Conservation (phyloP, 2,888 invertebrate species). For the Branchipolynoe longqiensis region DNA sequence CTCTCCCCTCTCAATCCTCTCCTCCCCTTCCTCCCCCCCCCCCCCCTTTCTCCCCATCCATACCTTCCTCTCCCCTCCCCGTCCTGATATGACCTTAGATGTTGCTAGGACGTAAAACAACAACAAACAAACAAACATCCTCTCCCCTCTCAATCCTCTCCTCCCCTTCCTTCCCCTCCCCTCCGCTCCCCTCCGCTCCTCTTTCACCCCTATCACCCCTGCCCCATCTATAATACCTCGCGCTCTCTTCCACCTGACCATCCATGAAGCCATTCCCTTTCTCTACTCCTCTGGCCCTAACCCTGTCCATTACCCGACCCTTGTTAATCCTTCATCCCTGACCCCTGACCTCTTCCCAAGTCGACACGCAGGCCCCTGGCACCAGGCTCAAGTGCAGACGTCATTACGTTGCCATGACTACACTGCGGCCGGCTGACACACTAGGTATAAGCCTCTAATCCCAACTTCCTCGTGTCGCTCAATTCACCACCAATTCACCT, state of each 20-base stretch:
- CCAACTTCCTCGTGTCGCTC: no score
- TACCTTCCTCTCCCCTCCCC: background rate
- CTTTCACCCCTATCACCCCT: background rate
- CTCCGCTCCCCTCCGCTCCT: background rate
- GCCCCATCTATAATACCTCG: background rate
- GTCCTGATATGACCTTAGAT: no score
- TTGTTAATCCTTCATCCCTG: no score
- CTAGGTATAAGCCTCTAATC: constrained; percentile 1
- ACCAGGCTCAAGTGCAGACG: background rate
- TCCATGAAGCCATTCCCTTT: background rate
- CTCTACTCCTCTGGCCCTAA: background rate
- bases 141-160: background rate
- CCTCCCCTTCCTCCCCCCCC: background rate
- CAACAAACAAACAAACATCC: no score
- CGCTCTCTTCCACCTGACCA: background rate
- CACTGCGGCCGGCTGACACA: background rate
- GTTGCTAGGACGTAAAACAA: no score
- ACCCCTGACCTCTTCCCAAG: background rate
- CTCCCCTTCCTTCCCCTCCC: background rate
- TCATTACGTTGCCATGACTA: constrained; percentile 43
- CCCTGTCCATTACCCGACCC: background rate
- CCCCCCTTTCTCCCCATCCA: background rate
- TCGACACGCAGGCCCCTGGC: background rate
- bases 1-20: no score
- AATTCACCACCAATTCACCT: no score